These are phyloP conservation scores for Propsilocerus akamusi DNA, from an alignment of 1,140 invertebrate genomes.

Conservation along the genomic window DNA sequence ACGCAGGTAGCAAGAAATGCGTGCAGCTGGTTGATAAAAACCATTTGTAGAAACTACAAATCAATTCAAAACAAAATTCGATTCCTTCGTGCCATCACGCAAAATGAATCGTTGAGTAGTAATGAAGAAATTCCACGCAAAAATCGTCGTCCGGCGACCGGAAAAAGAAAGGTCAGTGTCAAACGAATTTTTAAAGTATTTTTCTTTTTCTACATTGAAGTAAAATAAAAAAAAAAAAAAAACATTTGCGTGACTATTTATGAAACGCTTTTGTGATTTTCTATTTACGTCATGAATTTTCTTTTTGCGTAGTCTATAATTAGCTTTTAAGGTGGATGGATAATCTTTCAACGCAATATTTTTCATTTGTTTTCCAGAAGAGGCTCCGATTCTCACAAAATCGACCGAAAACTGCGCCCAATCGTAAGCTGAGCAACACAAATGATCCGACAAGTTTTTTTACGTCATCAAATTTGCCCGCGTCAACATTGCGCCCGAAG, in stretches of 20 bases:
- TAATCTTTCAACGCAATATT: neutral
- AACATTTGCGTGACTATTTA: too few relatives aligned
- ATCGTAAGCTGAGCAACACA: neutral
- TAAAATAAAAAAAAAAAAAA: too few relatives aligned
- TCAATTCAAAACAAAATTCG: neutral
- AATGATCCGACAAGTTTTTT: conserved; percentile 1
- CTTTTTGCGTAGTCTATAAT: too few relatives aligned
- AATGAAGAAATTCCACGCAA: neutral
- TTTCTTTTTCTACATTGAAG: neutral
- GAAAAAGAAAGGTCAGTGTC: neutral
- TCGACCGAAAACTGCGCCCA: neutral
- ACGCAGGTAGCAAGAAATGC: neutral
- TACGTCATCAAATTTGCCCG: neutral
- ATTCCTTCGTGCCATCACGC: neutral
- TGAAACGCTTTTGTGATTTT: too few relatives aligned
- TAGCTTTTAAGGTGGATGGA: too few relatives aligned
- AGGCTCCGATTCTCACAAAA: neutral
- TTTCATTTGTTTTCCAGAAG: neutral
- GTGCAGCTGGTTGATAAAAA: neutral
- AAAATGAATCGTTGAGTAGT: neutral
- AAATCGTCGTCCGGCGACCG: neutral
- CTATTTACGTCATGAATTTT: too few relatives aligned
- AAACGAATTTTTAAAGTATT: neutral
- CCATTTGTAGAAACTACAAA: neutral
- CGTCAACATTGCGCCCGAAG: neutral